A percentile compares a stretch with the other conserved stretches of the same genome.
phyloP scores from a whole-genome alignment of 2,888 invertebrate genomes.

The Alloplasta piceator region DNA sequence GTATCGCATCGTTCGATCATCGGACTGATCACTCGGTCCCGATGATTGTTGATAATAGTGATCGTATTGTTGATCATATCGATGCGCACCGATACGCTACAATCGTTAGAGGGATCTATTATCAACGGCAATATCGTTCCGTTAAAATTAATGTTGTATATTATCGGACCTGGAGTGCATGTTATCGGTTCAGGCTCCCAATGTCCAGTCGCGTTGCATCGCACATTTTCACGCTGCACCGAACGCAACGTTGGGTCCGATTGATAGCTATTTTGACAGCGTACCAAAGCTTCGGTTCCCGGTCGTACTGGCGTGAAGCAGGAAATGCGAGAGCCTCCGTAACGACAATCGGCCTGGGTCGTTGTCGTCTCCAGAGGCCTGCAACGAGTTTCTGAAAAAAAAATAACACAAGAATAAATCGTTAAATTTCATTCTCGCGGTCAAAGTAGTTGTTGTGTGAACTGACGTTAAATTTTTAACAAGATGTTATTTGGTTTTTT shows the following conservation, averaged over 20 bases:
- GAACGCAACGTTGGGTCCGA: constrained; percentile 67
- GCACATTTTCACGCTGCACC: constrained; percentile 68
- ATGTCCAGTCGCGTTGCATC: constrained; percentile 75
- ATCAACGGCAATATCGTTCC: constrained; percentile 58
- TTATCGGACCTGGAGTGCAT: constrained; percentile 80
- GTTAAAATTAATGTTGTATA: constrained; percentile 74
- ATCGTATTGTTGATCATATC: constrained; percentile 69
- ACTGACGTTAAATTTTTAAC: constrained; percentile 8
- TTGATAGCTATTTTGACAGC: constrained; percentile 75
- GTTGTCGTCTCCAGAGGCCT: constrained; percentile 71
- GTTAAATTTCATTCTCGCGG: no score
- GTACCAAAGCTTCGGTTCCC: constrained; percentile 72
- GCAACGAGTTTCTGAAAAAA: constrained; percentile 76
- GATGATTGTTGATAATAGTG: constrained; percentile 63
- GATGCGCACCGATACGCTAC: constrained; percentile 60
- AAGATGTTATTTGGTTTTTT: no score
- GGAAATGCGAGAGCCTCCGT: constrained; percentile 66
- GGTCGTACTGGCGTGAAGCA: constrained; percentile 73
- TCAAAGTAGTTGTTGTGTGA: no score
- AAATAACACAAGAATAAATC: not conserved
- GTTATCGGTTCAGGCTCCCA: constrained; percentile 80
- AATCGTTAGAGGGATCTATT: constrained; percentile 41
- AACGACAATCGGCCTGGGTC: constrained; percentile 70
- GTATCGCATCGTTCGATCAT: not conserved
- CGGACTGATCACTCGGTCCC: not conserved